Evolutionary conservation across 2,797 vertebrate species (phyloP), one percentile per base, ranked within the genome.

Genomic region (Falco columbarius): DNA sequence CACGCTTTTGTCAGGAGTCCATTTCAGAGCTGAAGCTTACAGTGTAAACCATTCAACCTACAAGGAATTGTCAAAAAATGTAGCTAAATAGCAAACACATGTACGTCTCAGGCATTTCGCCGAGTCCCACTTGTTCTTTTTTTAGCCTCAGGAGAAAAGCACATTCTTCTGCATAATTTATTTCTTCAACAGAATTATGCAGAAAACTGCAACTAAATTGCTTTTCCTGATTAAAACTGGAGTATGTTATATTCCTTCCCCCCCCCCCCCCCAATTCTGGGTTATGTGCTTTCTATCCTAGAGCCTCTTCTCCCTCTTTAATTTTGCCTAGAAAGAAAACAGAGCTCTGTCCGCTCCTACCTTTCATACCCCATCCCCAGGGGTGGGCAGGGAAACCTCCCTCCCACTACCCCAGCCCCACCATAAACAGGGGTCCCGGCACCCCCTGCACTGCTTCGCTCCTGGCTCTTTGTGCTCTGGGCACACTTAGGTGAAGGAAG

Each of bases 141-240:
- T 97, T 95, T 91, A 95, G 89, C 94, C 91, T 93, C 94, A 81
- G 85, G 94, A 97, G 95, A 93, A 93, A 91, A 95, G 82, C 66
- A 77, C 87, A 96, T 95, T 93, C 91, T 91, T 95, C 82, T 89
- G 82, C 94, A 96, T 96, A 96, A 95, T 94, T 97, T 85, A 91
- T 94, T 96, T 92, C 93, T 95, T 88, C 76, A 93, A 86, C 68
- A 95, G 85, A 94, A 89, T 92, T 95, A 92, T 95, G 87, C 94
- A 96, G 87, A 97, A 95, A 95, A 95, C 81, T 86, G 89, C 80
- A 94, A 95, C 85, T 92, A 96, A 97, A 96, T 96, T 95, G 77
- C 95, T 96, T 92, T 95, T 96, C 87, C 93, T 95, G 95, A 95
- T 95, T 96, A 95, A 96, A 90, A 62, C 22, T 85, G 90, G 89